Evolutionary conservation across 2,113 vertebrate species (phyloP).

Genomic region (Chlorodrepanis virens): DNA sequence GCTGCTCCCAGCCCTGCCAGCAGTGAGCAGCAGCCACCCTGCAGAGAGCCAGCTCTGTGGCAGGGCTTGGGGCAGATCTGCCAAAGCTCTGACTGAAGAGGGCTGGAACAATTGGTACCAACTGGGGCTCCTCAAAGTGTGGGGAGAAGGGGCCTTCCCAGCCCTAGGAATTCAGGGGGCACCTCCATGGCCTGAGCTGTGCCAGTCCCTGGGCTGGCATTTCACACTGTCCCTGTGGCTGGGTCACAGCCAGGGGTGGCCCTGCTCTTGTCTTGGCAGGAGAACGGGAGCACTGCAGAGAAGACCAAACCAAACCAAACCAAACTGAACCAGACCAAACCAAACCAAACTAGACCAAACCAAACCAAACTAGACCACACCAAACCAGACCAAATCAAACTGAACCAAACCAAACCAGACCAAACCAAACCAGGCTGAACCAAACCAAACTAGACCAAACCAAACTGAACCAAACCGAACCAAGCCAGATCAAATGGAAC

Average conservation of each 20-base stretch:
- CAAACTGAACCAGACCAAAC: background rate
- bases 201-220: fast-evolving
- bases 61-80: background rate
- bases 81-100: background rate
- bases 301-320: background rate
- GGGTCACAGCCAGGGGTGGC: background rate
- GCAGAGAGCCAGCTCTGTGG: background rate
- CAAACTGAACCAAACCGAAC: too few species aligned
- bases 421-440: fast-evolving
- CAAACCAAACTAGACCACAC: background rate
- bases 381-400: fast-evolving
- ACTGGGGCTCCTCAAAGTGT: background rate
- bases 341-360: background rate
- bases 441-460: fast-evolving
- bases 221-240: background rate
- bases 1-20: background rate
- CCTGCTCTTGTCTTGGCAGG: background rate
- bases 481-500: background rate
- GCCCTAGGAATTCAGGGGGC: background rate
- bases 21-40: background rate
- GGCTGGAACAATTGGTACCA: background rate
- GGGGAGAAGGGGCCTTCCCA: background rate
- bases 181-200: background rate
- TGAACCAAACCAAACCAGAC: fast-evolving
- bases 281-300: background rate